Conservation (phyloP, 2,888 invertebrate genomes). For the Megaustenia siamemsis region DNA sequence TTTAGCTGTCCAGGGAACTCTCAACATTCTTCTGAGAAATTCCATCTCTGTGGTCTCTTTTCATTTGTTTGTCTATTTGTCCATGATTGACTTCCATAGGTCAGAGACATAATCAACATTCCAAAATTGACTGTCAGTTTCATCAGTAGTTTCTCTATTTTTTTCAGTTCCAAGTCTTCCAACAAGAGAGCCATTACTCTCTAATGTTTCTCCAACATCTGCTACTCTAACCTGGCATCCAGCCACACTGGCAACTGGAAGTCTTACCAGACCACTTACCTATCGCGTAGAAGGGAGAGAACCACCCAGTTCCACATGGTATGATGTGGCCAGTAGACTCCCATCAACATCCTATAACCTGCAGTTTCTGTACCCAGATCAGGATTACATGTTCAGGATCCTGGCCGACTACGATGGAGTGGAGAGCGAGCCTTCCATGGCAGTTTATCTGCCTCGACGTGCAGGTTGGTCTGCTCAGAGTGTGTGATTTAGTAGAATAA, state of each 20-base stretch:
- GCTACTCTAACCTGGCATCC: constrained; percentile 97
- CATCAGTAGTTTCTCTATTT: not conserved
- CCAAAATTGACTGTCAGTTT: no score
- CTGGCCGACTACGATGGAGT: constrained; percentile 97
- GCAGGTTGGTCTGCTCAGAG: constrained; percentile 62
- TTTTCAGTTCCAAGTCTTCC: constrained; percentile 64
- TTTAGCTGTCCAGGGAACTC: no score
- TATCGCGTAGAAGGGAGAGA: constrained; percentile 93
- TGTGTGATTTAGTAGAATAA: no score
- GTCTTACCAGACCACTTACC: constrained; percentile 88
- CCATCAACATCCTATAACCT: constrained; percentile 64
- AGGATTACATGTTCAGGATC: constrained; percentile 96
- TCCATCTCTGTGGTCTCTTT: no score
- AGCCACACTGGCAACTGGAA: constrained; percentile 88
- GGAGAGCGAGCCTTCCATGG: constrained; percentile 95
- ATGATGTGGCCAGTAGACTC: constrained; percentile 68
- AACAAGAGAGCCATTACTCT: constrained; percentile 91
- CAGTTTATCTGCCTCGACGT: constrained; percentile 72
- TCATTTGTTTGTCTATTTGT: no score
- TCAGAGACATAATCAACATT: no score
- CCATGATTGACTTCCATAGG: no score
- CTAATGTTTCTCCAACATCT: constrained; percentile 94
- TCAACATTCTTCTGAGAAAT: no score
- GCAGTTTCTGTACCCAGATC: constrained; percentile 76
- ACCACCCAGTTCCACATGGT: constrained; percentile 79